Percentiles rank a stretch among this genome's conserved stretches.
Conservation (phyloP, 2,888 invertebrate genomes). For the Sycophila texana region DNA sequence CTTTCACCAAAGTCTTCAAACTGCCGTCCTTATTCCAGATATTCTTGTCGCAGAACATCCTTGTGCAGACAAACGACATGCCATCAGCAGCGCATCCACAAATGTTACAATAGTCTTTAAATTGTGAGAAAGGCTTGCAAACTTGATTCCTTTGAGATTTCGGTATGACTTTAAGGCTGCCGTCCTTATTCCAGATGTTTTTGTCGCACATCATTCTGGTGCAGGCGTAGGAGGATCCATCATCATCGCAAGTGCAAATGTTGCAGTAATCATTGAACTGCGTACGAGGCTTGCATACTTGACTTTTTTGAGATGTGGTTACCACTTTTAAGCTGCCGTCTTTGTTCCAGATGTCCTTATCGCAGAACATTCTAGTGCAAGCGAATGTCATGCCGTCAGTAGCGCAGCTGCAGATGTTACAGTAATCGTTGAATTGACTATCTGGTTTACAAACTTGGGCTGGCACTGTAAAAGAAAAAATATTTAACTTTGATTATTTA, state of each 20-base stretch:
- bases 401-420: constrained; percentile 78
- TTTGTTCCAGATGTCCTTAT: constrained; percentile 43
- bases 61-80: constrained; percentile 15
- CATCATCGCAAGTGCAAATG: constrained; percentile 76
- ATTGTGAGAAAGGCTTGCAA: too few species aligned
- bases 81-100: constrained; percentile 79
- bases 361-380: constrained; percentile 59
- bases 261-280: constrained; percentile 76
- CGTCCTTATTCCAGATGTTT: constrained; percentile 33
- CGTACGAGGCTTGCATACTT: constrained; percentile 11
- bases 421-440: constrained; percentile 66
- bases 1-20: background rate
- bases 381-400: background rate
- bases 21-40: constrained; percentile 3
- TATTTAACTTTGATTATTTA: background rate
- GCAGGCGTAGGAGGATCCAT: constrained; percentile 65
- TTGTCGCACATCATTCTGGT: constrained; percentile 56
- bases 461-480: background rate
- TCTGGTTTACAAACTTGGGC: constrained; percentile 48
- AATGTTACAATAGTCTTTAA: constrained; percentile 75
- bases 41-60: background rate
- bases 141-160: too few species aligned
- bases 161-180: constrained; percentile 13
- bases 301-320: too few species aligned
- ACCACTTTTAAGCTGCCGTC: constrained; percentile 11